These are phyloP conservation scores for Troglohyphantes excavatus DNA, from an alignment of 2,888 invertebrate species.

Conservation along the genomic window DNA sequence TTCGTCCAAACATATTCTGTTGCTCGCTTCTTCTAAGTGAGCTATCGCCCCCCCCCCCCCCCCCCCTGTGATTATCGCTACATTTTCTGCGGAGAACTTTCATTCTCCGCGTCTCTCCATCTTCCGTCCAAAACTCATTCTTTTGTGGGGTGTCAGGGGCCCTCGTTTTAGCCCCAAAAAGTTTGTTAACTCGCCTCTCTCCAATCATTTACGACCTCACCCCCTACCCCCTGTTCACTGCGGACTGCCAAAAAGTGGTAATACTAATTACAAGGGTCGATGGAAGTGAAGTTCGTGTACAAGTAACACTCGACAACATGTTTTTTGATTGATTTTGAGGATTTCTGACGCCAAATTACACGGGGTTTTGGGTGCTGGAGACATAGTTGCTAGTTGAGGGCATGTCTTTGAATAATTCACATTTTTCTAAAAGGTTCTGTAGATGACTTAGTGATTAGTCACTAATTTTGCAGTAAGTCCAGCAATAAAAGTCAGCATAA, in stretches of 20 bases:
- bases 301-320: slow-evolving; percentile 25
- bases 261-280: slow-evolving; percentile 70
- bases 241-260: slow-evolving; percentile 67
- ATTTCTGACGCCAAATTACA: slow-evolving; percentile 7
- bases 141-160: slow-evolving; percentile 68
- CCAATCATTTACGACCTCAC: slow-evolving; percentile 53
- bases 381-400: not conserved
- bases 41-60: slow-evolving; percentile 26
- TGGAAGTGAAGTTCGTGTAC: slow-evolving; percentile 43
- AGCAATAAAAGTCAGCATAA: no score
- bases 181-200: slow-evolving; percentile 72
- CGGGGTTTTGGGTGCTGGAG: not conserved
- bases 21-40: slow-evolving; percentile 43
- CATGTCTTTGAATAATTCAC: no score
- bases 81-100: slow-evolving; percentile 60
- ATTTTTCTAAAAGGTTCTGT: no score
- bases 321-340: slow-evolving; percentile 67
- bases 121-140: slow-evolving; percentile 59
- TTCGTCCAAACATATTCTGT: slow-evolving; percentile 1
- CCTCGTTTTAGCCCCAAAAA: slow-evolving; percentile 67
- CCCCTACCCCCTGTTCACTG: not conserved
- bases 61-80: slow-evolving; percentile 65
- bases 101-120: slow-evolving; percentile 53
- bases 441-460: no score
- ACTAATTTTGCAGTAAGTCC: no score